A percentile compares a stretch with the other conserved stretches of the same genome.
Evolutionary conservation across 2,797 vertebrate species (phyloP).

Genomic region (Arrhamphus sclerolepis): DNA sequence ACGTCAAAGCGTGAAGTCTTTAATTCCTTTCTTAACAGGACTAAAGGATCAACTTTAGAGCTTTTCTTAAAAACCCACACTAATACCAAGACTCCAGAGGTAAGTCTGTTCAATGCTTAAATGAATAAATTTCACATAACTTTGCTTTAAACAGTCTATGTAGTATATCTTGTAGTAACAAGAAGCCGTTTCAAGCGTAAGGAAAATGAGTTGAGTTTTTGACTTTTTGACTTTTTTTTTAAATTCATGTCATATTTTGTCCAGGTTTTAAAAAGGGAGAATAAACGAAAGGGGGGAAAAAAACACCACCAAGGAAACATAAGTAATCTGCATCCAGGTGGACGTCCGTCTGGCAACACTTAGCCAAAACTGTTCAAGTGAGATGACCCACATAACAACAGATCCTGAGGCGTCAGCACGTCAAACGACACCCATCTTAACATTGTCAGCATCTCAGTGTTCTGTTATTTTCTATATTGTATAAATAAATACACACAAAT

Average conservation of each 20-base stretch:
- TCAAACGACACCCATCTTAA: constrained; percentile 67
- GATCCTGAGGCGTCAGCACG: too few species aligned
- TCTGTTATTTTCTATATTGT: not conserved
- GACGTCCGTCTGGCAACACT: constrained; percentile 57
- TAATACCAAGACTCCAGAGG: constrained; percentile 60
- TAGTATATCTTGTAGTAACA: too few species aligned
- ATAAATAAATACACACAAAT: too few species aligned
- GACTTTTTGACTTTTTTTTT: not conserved
- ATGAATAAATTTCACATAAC: too few species aligned
- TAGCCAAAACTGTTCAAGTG: constrained; percentile 44
- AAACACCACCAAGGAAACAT: constrained; percentile 78
- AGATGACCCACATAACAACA: constrained; percentile 30
- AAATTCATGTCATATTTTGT: not conserved
- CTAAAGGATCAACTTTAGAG: constrained; percentile 83
- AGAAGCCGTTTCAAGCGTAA: too few species aligned
- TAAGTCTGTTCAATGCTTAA: constrained; percentile 25
- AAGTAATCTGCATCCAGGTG: constrained; percentile 64
- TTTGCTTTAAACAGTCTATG: too few species aligned
- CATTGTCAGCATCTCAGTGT: not conserved
- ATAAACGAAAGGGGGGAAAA: too few species aligned
- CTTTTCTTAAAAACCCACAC: constrained; percentile 76
- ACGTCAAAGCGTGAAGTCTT: constrained; percentile 81
- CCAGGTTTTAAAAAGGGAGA: constrained; percentile 66
- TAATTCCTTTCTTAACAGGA: constrained; percentile 81
- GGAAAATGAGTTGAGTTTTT: not conserved